A percentile compares a stretch with the other conserved stretches of the same genome.
These are phyloP conservation scores for Ophioderma brevispina DNA, from an alignment of 35 echinoderm and acorn worm species.

Conservation along the genomic window DNA sequence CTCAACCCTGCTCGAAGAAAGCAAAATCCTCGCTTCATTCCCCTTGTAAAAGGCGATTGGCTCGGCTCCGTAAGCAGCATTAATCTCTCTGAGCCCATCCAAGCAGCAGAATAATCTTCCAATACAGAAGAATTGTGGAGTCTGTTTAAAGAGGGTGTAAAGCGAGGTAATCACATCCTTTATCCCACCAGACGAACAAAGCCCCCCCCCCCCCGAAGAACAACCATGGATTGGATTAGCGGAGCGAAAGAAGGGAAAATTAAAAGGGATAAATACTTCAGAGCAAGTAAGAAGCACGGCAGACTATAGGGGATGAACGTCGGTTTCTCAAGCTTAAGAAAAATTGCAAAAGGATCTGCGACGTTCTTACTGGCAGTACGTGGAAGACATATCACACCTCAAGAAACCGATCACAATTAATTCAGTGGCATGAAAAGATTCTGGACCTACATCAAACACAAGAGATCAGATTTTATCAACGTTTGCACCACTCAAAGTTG, in stretches of 20 bases:
- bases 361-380: constrained; percentile 39
- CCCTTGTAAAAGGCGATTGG: background rate
- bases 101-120: background rate
- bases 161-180: background rate
- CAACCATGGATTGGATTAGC: constrained; percentile 29
- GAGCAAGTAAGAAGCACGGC: constrained; percentile 28
- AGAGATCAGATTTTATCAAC: constrained; percentile 18
- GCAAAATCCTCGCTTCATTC: background rate
- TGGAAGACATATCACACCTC: constrained; percentile 19
- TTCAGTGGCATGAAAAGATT: constrained; percentile 54
- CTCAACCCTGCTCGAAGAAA: constrained; percentile 13
- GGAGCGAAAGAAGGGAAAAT: constrained; percentile 27
- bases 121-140: background rate
- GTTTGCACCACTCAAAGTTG: constrained; percentile 33
- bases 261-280: constrained; percentile 12
- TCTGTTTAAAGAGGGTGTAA: background rate
- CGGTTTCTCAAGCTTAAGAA: constrained; percentile 29
- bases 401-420: background rate
- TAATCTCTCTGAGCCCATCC: background rate
- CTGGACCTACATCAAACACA: constrained; percentile 52
- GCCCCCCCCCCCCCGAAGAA: too few species aligned
- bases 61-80: background rate
- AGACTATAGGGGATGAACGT: constrained; percentile 9
- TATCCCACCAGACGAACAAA: constrained; percentile 12
- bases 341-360: constrained; percentile 37